Base-by-base conservation (phyloP, 92 coral and sea anemone genomes). In the Epizoanthus ramosus region DNA sequence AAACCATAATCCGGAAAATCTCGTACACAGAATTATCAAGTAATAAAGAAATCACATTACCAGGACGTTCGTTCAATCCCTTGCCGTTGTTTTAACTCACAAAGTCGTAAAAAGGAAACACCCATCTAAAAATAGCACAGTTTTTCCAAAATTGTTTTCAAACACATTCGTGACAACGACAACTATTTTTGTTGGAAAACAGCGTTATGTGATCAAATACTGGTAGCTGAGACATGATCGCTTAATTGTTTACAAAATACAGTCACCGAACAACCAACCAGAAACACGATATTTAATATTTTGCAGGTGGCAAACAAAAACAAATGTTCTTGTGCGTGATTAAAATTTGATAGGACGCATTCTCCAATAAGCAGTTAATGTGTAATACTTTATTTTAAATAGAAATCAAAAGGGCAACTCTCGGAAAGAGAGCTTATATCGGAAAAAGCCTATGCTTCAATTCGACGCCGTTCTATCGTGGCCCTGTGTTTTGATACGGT, bases 361-460 rank as follows among this genome's bases (percentile, higher is more conserved):
- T 77, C 82, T 41, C 82, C 15, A 77, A 57, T 57, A 61, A 77
- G 82, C 82, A 77, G 82, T 77, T 77, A 35, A 77, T 77, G 58
- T 2, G 28, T 57, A 39, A 77, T 37, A 43, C 22, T 33, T 21
- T 61, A 15, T 59, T 22, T 39, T 22, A 65, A 35, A 8, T 63
- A 60, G 1, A 41, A 18, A 8, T 19, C 58, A 41, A 77, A 25
- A 77, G 67, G 4, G 12, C 25, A 16, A 28, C 14, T 10, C 14
- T n/a, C 8, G 53, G 2, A n/a, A 21, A 43, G 28, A 3, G 35
- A 14, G 23, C 8, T 77, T 3, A 22, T 41, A 57, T 56, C 3
- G 14, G 15, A 15, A 21, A 41, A 2, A 60, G 54, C 3, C 25
- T 22, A 3, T n/a, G 16, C 17, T 54, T 15, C 14, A 25, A n/a